Conservation (phyloP, 2,797 vertebrate genomes). For the Halcyon badia region DNA sequence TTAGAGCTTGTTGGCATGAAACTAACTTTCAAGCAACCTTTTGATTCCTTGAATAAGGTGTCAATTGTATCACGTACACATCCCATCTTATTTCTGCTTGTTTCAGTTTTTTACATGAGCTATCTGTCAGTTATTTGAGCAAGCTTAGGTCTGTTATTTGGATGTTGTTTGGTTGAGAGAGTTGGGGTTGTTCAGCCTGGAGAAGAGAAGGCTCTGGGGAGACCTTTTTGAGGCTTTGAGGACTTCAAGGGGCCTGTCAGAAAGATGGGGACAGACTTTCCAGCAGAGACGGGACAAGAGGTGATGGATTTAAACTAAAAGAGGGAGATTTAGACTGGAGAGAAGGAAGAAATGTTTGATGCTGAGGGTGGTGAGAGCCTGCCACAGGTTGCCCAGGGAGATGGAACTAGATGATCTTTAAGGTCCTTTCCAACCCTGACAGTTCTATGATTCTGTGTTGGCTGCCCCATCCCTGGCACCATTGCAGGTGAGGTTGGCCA, state of each 20-base stretch:
- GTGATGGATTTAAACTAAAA: background rate
- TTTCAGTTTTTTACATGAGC: background rate
- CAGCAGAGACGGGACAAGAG: background rate
- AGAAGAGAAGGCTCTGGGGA: background rate
- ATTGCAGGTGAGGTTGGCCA: background rate
- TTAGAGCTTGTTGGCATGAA: background rate
- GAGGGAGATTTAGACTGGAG: background rate
- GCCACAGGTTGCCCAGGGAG: too few species aligned
- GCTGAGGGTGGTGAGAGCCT: too few species aligned
- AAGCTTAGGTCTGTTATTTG: background rate
- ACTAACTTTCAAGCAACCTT: background rate
- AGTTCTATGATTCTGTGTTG: too few species aligned
- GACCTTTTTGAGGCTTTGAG: background rate
- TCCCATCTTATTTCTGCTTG: background rate
- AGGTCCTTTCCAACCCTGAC: too few species aligned
- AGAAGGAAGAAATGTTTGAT: background rate
- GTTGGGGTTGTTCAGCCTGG: background rate
- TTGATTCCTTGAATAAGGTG: background rate
- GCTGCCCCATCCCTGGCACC: background rate
- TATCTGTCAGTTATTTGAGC: background rate
- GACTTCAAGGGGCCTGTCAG: too few species aligned
- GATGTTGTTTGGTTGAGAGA: background rate
- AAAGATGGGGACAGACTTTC: too few species aligned
- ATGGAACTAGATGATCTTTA: too few species aligned
- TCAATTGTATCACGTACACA: background rate